Evolutionary conservation across 2,113 vertebrate genomes (phyloP), one percentile per base, ranked within the genome.

Genomic region (Patagioenas fasciata): DNA sequence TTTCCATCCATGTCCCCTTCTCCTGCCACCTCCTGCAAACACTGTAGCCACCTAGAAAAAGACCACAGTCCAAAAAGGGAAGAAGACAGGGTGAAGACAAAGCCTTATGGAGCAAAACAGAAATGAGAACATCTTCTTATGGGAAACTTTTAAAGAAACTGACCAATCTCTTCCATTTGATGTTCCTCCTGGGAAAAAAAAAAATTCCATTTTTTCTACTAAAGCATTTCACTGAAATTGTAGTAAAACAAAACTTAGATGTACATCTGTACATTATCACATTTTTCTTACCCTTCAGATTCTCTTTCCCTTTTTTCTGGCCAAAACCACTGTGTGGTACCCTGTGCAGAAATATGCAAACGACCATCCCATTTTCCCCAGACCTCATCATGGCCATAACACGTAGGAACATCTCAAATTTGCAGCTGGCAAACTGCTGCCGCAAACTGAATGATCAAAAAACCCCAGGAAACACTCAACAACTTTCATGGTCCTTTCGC

Each of bases 211-310:
- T 23, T 86, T 72, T 80, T 25, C 13, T 58, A n/a, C 50, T 69
- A 18, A 86, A 80, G 5, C 2, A 26, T 82, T 61, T 89, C 8
- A 47, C 18, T 34, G 54, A 80, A 89, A 69, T 72, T n/a, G 1
- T 2, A 71, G 42, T 48, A n/a, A 81, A 89, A 84, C 10, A 0
- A 61, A 34, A 54, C 1, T 48, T 61, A 1, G 0, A 40, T 3
- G 13, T 23, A 40, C 16, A 81, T 18, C 5, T 53, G 53, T 23
- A 36, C 4, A 16, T 61, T 40, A 6, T 40, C 4, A 57, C 53
- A 1, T 56, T 84, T 90, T 70, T 47, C 26, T 77, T 38, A 11
- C 5, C 5, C 4, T n/a, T 3, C 6, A 12, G 2, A 3, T 58
- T 85, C 54, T 13, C 6, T 69, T 61, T 8, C 3, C 6, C 5